Percentiles rank a stretch among this genome's conserved stretches.
phyloP scores from a whole-genome alignment of 2,888 invertebrate genomes.

The Ochropacha duplaris region DNA sequence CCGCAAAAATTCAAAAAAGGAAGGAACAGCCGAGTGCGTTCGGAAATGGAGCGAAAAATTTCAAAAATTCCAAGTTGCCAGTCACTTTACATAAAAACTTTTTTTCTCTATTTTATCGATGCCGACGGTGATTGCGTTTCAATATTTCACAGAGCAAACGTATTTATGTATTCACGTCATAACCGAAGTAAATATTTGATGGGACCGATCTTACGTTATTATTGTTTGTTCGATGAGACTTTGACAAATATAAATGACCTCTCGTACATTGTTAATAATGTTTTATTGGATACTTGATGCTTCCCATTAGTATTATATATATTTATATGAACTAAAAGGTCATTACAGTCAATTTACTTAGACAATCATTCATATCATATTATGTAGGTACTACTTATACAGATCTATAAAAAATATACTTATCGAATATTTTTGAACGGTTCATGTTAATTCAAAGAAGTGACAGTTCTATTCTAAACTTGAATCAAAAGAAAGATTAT shows the following conservation, averaged over 20 bases:
- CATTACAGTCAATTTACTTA: background rate
- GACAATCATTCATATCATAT: too few species aligned
- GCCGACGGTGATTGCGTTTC: conserved; percentile 56
- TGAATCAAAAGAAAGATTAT: background rate
- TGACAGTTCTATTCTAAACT: background rate
- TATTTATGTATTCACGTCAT: conserved; percentile 48
- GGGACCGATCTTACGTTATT: conserved; percentile 34
- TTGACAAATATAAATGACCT: conserved; percentile 17
- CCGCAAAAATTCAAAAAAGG: conserved; percentile 21
- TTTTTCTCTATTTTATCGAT: conserved; percentile 35
- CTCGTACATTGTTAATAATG: conserved; percentile 13
- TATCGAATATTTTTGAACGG: too few species aligned
- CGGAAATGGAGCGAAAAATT: conserved; percentile 48
- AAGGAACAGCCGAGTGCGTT: conserved; percentile 22
- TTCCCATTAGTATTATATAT: background rate
- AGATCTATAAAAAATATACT: too few species aligned
- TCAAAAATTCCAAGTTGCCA: conserved; percentile 48
- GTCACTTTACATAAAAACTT: conserved; percentile 50
- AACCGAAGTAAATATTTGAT: conserved; percentile 45
- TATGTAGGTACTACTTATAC: too few species aligned
- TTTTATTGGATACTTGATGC: conserved; percentile 1
- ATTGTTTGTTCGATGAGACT: conserved; percentile 37
- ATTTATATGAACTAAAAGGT: background rate
- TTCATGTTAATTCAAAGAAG: too few species aligned
- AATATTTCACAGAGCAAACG: conserved; percentile 56